These are phyloP conservation scores for Flexamia atlantica DNA, from an alignment of 2,888 invertebrate genomes.

Conservation along the genomic window DNA sequence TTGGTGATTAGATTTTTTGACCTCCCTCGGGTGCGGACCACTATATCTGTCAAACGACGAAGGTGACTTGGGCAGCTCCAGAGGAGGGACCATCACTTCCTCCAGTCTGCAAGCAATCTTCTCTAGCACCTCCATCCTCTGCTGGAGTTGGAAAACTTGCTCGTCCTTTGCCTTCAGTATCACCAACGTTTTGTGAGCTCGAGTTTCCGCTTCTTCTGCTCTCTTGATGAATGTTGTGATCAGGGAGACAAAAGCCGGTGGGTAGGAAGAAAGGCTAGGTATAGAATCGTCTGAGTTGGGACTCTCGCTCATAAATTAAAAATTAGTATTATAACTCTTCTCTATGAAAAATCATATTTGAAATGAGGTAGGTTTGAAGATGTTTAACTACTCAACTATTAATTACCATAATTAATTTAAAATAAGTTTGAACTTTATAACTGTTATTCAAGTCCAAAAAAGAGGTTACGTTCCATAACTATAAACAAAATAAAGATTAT, in stretches of 20 bases:
- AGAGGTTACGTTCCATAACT: background rate
- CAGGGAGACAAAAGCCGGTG: slow-evolving; percentile 42
- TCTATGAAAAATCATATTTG: background rate
- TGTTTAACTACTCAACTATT: background rate
- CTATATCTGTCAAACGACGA: background rate
- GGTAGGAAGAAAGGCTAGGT: slow-evolving; percentile 41
- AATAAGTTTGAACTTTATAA: background rate
- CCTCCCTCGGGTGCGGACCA: slow-evolving; percentile 1
- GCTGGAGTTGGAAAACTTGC: slow-evolving; percentile 24
- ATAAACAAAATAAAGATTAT: background rate
- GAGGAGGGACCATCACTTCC: slow-evolving; percentile 44
- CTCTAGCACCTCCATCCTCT: slow-evolving; percentile 43
- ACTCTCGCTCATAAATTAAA: slow-evolving; percentile 25
- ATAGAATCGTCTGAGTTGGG: background rate
- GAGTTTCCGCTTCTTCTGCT: slow-evolving; percentile 40
- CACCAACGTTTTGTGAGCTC: slow-evolving; percentile 50
- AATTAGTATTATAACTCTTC: too few species aligned
- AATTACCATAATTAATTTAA: background rate
- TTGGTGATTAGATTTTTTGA: background rate
- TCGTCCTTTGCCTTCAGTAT: slow-evolving; percentile 41
- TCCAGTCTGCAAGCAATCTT: slow-evolving; percentile 45
- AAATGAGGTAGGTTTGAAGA: background rate
- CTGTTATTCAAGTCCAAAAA: background rate
- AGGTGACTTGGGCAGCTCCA: slow-evolving; percentile 29
- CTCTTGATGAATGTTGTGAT: slow-evolving; percentile 47